A percentile compares a stretch with the other conserved stretches of the same genome.
These are phyloP conservation scores for Colaptes auratus DNA, from an alignment of 2,113 vertebrate species.

Conservation along the genomic window DNA sequence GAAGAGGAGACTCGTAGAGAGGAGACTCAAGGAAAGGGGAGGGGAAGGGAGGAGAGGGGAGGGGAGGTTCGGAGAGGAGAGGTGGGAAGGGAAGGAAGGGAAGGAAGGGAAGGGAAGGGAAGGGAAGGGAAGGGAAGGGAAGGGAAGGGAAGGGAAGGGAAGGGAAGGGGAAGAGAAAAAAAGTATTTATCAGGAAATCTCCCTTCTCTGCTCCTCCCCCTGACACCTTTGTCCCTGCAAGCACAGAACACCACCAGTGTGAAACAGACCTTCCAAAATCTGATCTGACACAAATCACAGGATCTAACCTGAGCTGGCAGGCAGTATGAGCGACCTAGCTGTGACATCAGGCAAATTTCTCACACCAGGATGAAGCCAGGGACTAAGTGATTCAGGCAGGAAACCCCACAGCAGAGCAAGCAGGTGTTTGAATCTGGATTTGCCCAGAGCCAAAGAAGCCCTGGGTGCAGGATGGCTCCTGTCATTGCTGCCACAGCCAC, in stretches of 20 bases:
- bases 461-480: neutral
- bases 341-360: conserved; percentile 9
- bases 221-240: neutral
- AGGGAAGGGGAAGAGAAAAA: rapidly evolving
- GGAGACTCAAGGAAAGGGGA: too few species aligned
- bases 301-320: conserved; percentile 42
- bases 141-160: too few species aligned
- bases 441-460: neutral
- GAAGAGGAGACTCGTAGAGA: neutral
- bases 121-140: too few species aligned
- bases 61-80: too few species aligned
- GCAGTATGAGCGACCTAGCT: neutral
- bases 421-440: neutral
- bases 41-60: too few species aligned
- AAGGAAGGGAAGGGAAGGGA: neutral
- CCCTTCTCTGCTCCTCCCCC: neutral
- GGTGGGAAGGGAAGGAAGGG: too few species aligned
- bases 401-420: neutral
- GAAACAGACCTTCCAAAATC: conserved; percentile 39
- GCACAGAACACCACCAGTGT: neutral
- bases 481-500: rapidly evolving
- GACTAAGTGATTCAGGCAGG: neutral
- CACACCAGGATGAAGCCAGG: neutral
- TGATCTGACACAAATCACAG: conserved; percentile 16
- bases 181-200: neutral